Base-by-base conservation (phyloP, 2,797 vertebrate species). In the Cephalopachus bancanus region DNA sequence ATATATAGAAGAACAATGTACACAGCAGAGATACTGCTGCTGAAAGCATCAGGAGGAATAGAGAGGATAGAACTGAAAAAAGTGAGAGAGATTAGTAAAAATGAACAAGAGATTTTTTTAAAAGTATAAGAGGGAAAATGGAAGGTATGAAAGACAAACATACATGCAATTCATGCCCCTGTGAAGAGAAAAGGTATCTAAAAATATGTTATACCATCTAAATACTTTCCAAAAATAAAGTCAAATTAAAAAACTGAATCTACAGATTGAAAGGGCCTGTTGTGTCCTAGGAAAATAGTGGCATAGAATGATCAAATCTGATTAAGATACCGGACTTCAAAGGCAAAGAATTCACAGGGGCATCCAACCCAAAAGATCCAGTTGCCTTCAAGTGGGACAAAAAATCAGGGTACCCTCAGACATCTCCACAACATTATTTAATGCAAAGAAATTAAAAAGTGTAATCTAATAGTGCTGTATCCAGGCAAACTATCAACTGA, bases 261-360 rank as follows among this genome's bases (percentile, higher is more conserved):
- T 90, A 30, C 2, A 74, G 51, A 74, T 76, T 75, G 49, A 95
- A 92, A 33, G 51, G 74, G 3, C 3, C 76, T 81, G 37, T 28
- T 72, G 14, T 91, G n/a, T 86, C 75, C 74, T 89, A 89, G 67
- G 20, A 88, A 97, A 84, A 96, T 49, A 44, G 10, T 88, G 64
- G 37, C 24, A 83, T 28, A 44, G 22, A 65, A 83, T 59, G 57
- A 84, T 55, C 7, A 81, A 91, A 65, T 91, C 60, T 72, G 33
- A 8, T 71, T 91, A 95, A 83, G 65, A 89, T 14, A 91, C 11
- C 44, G 10, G 3, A 60, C 74, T 96, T 92, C 69, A 85, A 92
- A 93, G 78, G 84, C 44, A 91, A 92, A 89, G n/a, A 86, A 49
- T 95, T 28, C 55, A 90, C 83, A n/a, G 51, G 33, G 84, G 93